Evolutionary conservation across 2,113 vertebrate species (phyloP).

Genomic region (Lipophrys pholis): DNA sequence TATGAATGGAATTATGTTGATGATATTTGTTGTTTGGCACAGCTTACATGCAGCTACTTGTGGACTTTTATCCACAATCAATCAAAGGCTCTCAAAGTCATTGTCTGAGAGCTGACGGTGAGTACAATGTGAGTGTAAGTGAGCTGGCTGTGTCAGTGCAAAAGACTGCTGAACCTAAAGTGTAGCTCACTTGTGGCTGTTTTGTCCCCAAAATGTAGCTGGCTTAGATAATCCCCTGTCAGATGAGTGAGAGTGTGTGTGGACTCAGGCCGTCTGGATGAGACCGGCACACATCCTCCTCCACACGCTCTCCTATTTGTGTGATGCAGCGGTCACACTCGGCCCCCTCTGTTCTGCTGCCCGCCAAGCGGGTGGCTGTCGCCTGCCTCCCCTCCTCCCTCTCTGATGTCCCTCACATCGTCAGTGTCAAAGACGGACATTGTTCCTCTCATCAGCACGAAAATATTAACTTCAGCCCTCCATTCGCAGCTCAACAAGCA

Average conservation of each 20-base stretch:
- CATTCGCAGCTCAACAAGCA: slow-evolving; percentile 19
- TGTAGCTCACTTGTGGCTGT: slow-evolving; percentile 16
- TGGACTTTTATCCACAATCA: slow-evolving; percentile 6
- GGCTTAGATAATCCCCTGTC: slow-evolving; percentile 50
- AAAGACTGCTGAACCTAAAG: background rate
- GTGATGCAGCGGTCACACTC: slow-evolving; percentile 49
- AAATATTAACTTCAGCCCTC: slow-evolving; percentile 46
- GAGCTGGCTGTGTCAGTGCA: background rate
- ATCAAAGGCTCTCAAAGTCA: slow-evolving; percentile 16
- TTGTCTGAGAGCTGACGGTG: slow-evolving; percentile 4
- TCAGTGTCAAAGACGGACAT: slow-evolving; percentile 58
- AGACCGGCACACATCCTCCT: slow-evolving; percentile 34
- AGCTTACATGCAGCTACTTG: background rate
- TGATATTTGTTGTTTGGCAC: slow-evolving; percentile 14
- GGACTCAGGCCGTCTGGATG: slow-evolving; percentile 44
- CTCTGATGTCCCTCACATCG: slow-evolving; percentile 29
- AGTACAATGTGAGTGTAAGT: background rate
- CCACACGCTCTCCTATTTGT: slow-evolving; percentile 46
- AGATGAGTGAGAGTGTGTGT: slow-evolving; percentile 41
- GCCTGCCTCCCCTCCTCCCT: slow-evolving; percentile 23
- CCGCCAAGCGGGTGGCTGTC: slow-evolving; percentile 42
- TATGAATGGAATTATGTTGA: slow-evolving; percentile 9
- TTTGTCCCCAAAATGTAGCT: slow-evolving; percentile 16
- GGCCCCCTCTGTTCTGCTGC: slow-evolving; percentile 38
- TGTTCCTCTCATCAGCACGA: slow-evolving; percentile 42